Percentiles rank a stretch among this genome's conserved stretches.
phyloP scores from a whole-genome alignment of 2,797 vertebrate genomes.

The Notolabrus celidotus region DNA sequence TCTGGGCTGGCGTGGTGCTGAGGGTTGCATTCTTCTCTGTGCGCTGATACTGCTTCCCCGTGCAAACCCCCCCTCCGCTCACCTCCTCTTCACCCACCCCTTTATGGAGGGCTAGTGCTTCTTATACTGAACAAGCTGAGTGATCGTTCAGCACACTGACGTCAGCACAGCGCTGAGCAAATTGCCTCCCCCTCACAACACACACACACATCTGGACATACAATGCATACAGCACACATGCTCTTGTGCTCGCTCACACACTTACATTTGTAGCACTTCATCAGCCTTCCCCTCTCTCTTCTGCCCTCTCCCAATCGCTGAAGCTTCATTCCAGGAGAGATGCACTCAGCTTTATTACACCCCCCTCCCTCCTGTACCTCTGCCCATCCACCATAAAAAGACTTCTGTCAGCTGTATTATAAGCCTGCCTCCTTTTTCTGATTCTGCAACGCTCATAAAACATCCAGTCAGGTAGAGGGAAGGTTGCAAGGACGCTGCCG shows the following conservation, averaged over 20 bases:
- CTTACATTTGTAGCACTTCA: conserved; percentile 49
- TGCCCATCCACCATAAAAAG: conserved; percentile 78
- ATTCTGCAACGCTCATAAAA: conserved; percentile 81
- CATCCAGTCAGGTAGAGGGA: conserved; percentile 75
- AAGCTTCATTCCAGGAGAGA: conserved; percentile 78
- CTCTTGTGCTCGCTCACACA: conserved; percentile 24
- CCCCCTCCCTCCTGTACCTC: conserved; percentile 47
- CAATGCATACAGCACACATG: conserved; percentile 16
- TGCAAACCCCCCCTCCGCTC: conserved; percentile 3
- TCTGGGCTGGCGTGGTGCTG: conserved; percentile 40
- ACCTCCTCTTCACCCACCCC: conserved; percentile 20
- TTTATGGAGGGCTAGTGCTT: conserved; percentile 48
- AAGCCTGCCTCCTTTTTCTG: conserved; percentile 72
- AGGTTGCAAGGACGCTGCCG: conserved; percentile 77
- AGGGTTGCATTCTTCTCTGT: conserved; percentile 56
- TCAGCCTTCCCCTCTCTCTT: conserved; percentile 37
- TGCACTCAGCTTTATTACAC: conserved; percentile 86
- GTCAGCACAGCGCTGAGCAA: conserved; percentile 53
- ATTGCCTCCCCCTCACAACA: conserved; percentile 21
- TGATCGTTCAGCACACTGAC: conserved; percentile 65
- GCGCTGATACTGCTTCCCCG: conserved; percentile 35
- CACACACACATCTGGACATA: conserved; percentile 42
- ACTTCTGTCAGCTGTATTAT: conserved; percentile 85
- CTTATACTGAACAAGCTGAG: conserved; percentile 51
- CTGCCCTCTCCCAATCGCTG: conserved; percentile 29